A percentile compares a stretch with the other conserved stretches of the same genome.
Conservation (phyloP, 2,888 invertebrate genomes). For the Pandemis corylana region DNA sequence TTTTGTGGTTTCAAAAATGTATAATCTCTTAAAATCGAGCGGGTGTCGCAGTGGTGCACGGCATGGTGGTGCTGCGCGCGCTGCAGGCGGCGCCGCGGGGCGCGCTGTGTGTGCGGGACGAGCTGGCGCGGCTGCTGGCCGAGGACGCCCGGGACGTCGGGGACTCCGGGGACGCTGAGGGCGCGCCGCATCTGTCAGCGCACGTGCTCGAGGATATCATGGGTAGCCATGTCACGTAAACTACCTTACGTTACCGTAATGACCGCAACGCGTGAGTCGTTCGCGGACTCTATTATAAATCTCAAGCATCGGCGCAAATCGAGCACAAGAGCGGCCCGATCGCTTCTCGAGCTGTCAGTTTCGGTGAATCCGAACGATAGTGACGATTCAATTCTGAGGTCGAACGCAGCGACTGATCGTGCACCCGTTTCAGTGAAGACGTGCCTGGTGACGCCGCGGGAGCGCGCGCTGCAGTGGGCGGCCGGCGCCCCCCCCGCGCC, state of each 20-base stretch:
- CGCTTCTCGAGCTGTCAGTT: no score
- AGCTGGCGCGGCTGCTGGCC: constrained; percentile 79
- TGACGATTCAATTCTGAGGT: no score
- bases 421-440: constrained; percentile 86
- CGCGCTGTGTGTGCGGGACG: constrained; percentile 88
- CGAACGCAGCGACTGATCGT: not conserved
- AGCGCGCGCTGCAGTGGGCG: constrained; percentile 86
- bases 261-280: no score
- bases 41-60: constrained; percentile 89
- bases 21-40: not conserved
- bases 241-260: not conserved
- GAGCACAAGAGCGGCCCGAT: no score
- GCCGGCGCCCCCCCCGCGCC: constrained; percentile 75
- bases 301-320: no score
- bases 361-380: no score
- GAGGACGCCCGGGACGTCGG: constrained; percentile 59
- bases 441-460: constrained; percentile 93
- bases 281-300: not conserved
- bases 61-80: constrained; percentile 93
- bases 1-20: no score
- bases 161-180: constrained; percentile 50
- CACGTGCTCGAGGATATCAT: constrained; percentile 90
- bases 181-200: constrained; percentile 78
- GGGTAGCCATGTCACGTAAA: constrained; percentile 63
- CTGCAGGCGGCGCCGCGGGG: constrained; percentile 93